Evolutionary conservation across 2,797 vertebrate species (phyloP).

Genomic region (Knipowitschia caucasica): DNA sequence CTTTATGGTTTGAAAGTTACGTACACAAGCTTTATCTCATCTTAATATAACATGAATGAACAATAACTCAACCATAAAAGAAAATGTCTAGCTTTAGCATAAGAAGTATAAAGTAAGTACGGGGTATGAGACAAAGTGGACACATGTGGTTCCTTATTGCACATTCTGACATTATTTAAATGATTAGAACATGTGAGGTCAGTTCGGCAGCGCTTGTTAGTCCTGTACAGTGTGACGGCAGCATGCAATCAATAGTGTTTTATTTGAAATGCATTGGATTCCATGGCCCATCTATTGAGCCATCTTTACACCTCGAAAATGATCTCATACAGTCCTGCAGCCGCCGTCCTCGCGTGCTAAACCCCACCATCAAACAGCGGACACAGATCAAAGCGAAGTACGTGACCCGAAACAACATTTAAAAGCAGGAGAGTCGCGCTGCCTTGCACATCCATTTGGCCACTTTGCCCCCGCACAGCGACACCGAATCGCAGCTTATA

Average conservation of each 20-base stretch:
- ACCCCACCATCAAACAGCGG: not conserved
- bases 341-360: not conserved
- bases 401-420: not conserved
- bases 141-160: too few species aligned
- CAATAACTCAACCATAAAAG: too few species aligned
- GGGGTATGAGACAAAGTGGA: too few species aligned
- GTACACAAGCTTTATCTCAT: too few species aligned
- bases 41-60: too few species aligned
- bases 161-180: too few species aligned
- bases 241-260: not conserved
- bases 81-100: too few species aligned
- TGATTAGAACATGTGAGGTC: too few species aligned
- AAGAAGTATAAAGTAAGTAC: too few species aligned
- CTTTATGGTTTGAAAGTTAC: too few species aligned
- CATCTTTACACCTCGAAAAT: not conserved
- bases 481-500: slow-evolving; percentile 20
- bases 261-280: not conserved
- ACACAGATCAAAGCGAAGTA: not conserved
- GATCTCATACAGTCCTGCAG: not conserved
- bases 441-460: slow-evolving; percentile 13
- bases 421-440: not conserved
- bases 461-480: slow-evolving; percentile 11
- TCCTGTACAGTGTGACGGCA: too few species aligned
- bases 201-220: too few species aligned
- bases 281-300: not conserved